Percentiles rank a stretch among this genome's conserved stretches.
These are phyloP conservation scores for Leptonema lineaticorne DNA, from an alignment of 1,140 invertebrate genomes.

Conservation along the genomic window DNA sequence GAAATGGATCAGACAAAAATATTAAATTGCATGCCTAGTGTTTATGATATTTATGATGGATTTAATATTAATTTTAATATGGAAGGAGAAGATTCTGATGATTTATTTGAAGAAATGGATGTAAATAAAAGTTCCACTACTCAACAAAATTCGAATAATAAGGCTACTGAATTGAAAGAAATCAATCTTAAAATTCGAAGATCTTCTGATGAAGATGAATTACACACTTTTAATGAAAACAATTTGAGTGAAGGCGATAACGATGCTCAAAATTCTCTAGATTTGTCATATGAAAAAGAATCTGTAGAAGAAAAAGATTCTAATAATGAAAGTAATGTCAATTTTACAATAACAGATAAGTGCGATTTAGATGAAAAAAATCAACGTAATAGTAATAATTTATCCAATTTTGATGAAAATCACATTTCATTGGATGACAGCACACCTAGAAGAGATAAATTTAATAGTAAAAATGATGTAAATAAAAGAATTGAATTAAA, in stretches of 20 bases:
- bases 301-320: too few relatives aligned
- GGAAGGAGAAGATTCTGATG: slow-evolving; percentile 24
- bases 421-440: not conserved
- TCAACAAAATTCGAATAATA: not conserved
- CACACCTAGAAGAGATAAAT: not conserved
- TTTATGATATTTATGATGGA: slow-evolving; percentile 50
- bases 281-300: too few relatives aligned
- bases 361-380: too few relatives aligned
- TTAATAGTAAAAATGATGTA: too few relatives aligned
- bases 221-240: not conserved
- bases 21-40: slow-evolving; percentile 51
- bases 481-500: too few relatives aligned
- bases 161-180: too few relatives aligned
- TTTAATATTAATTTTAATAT: slow-evolving; percentile 47
- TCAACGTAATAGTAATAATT: too few relatives aligned
- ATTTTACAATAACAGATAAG: too few relatives aligned
- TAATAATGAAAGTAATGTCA: too few relatives aligned
- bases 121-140: not conserved
- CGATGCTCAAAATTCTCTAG: slow-evolving; percentile 33
- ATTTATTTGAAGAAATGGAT: slow-evolving; percentile 40
- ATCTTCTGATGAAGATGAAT: not conserved
- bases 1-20: slow-evolving; percentile 40
- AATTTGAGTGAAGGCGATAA: slow-evolving; percentile 9
- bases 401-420: too few relatives aligned
- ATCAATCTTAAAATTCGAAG: slow-evolving; percentile 1